Conservation (phyloP, 2,797 vertebrate species). For the Enteromius viviparus region DNA sequence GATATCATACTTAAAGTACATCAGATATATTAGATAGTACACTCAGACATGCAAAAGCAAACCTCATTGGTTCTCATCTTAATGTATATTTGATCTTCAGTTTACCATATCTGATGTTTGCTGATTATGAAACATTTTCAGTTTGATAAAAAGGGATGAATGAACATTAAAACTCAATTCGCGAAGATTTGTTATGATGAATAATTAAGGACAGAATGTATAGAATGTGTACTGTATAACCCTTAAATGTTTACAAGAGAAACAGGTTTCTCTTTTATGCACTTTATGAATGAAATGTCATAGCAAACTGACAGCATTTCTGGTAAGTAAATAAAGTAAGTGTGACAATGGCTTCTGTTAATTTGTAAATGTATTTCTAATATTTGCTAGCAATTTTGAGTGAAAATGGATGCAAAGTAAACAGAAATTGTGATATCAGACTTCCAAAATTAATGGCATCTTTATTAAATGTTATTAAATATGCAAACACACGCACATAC, state of each 20-base stretch:
- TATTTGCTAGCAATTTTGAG: neutral
- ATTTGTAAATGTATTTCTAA: neutral
- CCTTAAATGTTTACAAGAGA: neutral
- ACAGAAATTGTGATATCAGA: neutral
- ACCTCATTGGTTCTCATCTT: neutral
- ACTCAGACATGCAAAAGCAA: neutral
- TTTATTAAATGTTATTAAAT: conserved; percentile 82
- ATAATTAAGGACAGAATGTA: too few relatives aligned
- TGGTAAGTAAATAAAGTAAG: neutral
- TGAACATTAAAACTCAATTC: neutral
- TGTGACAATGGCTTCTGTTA: neutral
- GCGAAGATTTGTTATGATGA: neutral
- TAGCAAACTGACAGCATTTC: neutral
- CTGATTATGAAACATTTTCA: neutral
- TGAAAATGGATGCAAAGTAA: neutral
- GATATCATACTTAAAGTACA: neutral
- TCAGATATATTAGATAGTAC: neutral
- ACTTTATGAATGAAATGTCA: neutral
- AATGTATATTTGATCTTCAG: neutral
- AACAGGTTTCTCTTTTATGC: neutral
- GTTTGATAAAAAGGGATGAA: neutral
- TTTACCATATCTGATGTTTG: neutral
- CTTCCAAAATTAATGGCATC: conserved; percentile 56
- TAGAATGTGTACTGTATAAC: neutral
- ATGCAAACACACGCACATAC: conserved; percentile 73